Base-by-base conservation (phyloP, 2,797 vertebrate species). In the Cuculus canorus region DNA sequence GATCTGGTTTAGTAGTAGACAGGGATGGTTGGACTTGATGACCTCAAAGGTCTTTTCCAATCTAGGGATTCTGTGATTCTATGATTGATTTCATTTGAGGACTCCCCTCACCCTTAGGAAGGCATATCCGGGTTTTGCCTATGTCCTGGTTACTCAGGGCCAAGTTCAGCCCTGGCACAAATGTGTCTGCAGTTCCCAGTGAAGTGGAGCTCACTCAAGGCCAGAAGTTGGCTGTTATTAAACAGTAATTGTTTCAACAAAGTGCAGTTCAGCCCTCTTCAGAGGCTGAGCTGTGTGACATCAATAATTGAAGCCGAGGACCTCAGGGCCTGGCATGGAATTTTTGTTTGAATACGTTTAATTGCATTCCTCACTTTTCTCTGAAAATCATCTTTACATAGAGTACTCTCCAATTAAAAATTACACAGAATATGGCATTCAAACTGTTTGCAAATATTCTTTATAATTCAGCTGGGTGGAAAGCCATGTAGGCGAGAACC, bases 331-430 rank as follows among this genome's bases (percentile, higher is more conserved):
- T 53, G 35, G 82, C 48, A 54, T 52, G 17, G 33, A 52, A 30
- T 30, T 68, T 82, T 70, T 80, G 75, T 89, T 61, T 66, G 33
- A 81, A 87, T 88, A 33, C 59, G 30, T 73, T 93, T 90, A 91
- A 93, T 90, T 86, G 76, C 57, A 18, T 85, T 83, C 1, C 6
- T 60, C 33, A n/a, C 9, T 60, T 92, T 48, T 85, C 73, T 22
- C 45, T 85, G 54, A 75, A 89, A 93, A 86, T 83, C 17, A n/a
- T 90, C 61, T 78, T 93, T 75, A 61, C 45, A 28, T 23, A 75
- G 65, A 27, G n/a, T 37, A 7, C 9, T 65, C 30, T 91, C 35
- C 91, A 83, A 43, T 88, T 90, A 89, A 70, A 54, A 78, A 32
- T 35, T 2, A 5, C 6, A 23, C 14, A n/a, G 65, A 43, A 54